Evolutionary conservation across 2,797 vertebrate species (phyloP).

Genomic region (Capromys pilorides): DNA sequence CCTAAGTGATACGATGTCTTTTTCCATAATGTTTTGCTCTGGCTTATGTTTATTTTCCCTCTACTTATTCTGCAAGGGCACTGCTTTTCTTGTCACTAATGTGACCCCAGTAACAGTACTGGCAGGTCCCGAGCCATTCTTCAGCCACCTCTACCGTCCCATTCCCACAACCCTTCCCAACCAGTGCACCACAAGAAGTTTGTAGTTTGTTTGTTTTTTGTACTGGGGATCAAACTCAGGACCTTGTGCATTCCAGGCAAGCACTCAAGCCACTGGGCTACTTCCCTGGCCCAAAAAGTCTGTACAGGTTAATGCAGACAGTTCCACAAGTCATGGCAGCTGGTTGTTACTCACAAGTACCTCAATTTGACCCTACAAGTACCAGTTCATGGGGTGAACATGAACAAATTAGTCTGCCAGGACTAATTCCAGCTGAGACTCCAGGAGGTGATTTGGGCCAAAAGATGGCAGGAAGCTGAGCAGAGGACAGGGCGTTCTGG

Average conservation of each 20-base stretch:
- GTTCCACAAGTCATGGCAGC: neutral
- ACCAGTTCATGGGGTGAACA: neutral
- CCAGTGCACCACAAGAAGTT: neutral
- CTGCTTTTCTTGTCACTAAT: neutral
- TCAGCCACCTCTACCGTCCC: fast-evolving
- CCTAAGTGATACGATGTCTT: neutral
- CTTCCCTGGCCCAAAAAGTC: neutral
- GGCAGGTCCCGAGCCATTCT: neutral
- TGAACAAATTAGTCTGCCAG: neutral
- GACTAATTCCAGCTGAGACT: neutral
- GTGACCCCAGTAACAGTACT: neutral
- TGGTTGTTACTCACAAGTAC: neutral
- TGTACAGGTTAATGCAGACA: neutral
- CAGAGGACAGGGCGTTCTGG: neutral
- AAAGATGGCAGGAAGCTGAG: neutral
- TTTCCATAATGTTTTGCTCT: neutral
- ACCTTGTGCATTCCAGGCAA: too few species aligned
- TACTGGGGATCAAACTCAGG: too few species aligned
- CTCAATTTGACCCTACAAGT: neutral
- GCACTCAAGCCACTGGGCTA: too few species aligned
- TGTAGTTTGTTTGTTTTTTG: too few species aligned
- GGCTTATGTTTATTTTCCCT: neutral
- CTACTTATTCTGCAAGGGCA: neutral
- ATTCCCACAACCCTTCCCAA: too few species aligned
- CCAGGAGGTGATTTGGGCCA: neutral